phyloP scores from a whole-genome alignment of 2,888 invertebrate species.

The Nomada ruficornis region DNA sequence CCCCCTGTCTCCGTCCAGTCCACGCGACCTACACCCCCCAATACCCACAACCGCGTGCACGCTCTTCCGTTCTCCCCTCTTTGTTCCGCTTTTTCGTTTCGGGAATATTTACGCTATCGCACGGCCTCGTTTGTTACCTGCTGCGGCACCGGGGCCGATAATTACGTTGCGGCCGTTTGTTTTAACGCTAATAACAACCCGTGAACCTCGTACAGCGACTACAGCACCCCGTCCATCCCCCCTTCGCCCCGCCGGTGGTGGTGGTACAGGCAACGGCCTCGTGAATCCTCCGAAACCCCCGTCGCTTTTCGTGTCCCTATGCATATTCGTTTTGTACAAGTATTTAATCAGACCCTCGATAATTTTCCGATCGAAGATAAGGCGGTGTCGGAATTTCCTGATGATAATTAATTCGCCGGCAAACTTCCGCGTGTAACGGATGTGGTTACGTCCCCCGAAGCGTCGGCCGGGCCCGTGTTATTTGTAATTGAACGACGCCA shows the following conservation, averaged over 20 bases:
- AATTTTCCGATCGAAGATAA: conserved; percentile 65
- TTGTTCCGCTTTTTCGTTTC: conserved; percentile 65
- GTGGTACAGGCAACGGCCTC: conserved; percentile 15
- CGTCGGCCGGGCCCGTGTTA: conserved; percentile 16
- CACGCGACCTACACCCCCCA: neutral
- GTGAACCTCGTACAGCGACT: conserved; percentile 51
- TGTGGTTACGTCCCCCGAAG: neutral
- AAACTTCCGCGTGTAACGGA: conserved; percentile 27
- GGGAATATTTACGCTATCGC: conserved; percentile 71
- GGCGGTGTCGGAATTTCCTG: conserved; percentile 53
- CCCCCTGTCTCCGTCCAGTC: conserved; percentile 4
- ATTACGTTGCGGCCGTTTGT: conserved; percentile 79
- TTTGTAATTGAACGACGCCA: conserved; percentile 24
- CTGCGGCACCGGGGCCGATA: conserved; percentile 69
- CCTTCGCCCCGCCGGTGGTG: neutral
- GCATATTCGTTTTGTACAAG: conserved; percentile 61
- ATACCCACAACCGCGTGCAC: neutral
- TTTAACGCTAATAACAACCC: conserved; percentile 76
- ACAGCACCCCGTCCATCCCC: neutral
- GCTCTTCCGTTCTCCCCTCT: conserved; percentile 15
- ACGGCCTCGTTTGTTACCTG: conserved; percentile 67
- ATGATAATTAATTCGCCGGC: conserved; percentile 69
- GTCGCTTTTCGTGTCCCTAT: conserved; percentile 24
- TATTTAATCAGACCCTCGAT: conserved; percentile 72
- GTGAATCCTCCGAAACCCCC: conserved; percentile 2